Evolutionary conservation across 2,113 vertebrate species (phyloP).

Genomic region (Nymphicus hollandicus): DNA sequence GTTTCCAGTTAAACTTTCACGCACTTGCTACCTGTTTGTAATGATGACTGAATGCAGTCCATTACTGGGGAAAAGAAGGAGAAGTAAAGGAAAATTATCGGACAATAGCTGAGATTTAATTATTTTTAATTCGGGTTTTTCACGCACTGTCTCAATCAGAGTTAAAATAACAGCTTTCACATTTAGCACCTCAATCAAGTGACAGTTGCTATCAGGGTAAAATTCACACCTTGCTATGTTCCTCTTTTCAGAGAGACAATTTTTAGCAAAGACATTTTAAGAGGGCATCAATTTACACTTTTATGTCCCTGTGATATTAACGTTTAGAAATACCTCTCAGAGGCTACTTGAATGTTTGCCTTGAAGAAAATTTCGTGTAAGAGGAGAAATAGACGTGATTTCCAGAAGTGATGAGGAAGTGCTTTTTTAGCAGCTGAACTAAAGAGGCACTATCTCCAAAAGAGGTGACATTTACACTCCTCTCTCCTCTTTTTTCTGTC

Average conservation of each 20-base stretch:
- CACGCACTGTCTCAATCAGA: not conserved
- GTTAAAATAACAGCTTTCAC: constrained; percentile 22
- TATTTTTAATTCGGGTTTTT: not conserved
- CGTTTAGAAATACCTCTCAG: not conserved
- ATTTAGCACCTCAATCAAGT: constrained; percentile 13
- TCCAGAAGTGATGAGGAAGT: not conserved
- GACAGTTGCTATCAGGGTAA: not conserved
- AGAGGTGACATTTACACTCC: not conserved
- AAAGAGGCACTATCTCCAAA: not conserved
- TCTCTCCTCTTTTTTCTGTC: not conserved
- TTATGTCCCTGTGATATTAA: not conserved
- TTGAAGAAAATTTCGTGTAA: not conserved
- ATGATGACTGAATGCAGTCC: not conserved
- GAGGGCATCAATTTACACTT: not conserved
- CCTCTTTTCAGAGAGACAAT: not conserved
- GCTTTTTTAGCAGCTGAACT: not conserved
- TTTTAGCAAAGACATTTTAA: not conserved
- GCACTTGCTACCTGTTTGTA: not conserved
- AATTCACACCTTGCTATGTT: constrained; percentile 1
- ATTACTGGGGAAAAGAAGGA: not conserved
- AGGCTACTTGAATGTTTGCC: not conserved
- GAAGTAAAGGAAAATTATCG: not conserved
- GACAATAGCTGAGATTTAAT: not conserved
- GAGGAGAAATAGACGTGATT: not conserved
- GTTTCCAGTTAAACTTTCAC: not conserved